These are phyloP conservation scores for Temnothorax curvispinosus DNA, from an alignment of 1,140 invertebrate species.

Conservation along the genomic window DNA sequence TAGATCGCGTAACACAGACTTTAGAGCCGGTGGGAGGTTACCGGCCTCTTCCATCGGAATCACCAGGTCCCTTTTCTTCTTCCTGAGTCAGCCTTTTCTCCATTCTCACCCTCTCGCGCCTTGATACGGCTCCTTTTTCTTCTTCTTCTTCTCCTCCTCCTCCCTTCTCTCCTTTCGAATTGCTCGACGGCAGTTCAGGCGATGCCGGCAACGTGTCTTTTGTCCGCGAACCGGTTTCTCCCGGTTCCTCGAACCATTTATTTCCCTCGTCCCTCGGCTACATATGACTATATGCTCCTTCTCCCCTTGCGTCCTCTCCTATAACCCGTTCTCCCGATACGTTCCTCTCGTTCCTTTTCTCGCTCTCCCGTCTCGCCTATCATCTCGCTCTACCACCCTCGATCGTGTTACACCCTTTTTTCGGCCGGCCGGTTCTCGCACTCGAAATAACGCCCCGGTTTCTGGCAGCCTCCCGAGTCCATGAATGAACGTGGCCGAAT, in stretches of 20 bases:
- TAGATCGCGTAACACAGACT: slow-evolving; percentile 8
- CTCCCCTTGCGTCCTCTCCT: not conserved
- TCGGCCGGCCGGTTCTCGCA: slow-evolving; percentile 5
- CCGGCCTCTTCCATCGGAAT: slow-evolving; percentile 54
- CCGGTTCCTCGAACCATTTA: slow-evolving; percentile 82
- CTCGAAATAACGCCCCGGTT: slow-evolving; percentile 57
- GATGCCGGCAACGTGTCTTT: slow-evolving; percentile 74
- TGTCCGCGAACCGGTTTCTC: slow-evolving; percentile 80
- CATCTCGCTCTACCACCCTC: not conserved
- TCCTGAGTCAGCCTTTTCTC: slow-evolving; percentile 66
- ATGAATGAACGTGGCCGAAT: slow-evolving; percentile 66
- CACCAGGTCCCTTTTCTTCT: slow-evolving; percentile 35
- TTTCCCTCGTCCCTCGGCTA: slow-evolving; percentile 64
- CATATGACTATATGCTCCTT: slow-evolving; percentile 28
- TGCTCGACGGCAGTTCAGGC: slow-evolving; percentile 45
- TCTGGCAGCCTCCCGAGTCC: slow-evolving; percentile 18
- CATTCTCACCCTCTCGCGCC: slow-evolving; percentile 49
- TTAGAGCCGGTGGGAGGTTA: slow-evolving; percentile 37
- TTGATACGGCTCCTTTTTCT: slow-evolving; percentile 41
- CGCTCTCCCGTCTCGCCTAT: not conserved
- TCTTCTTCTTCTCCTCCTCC: slow-evolving; percentile 27
- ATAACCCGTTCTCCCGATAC: slow-evolving; percentile 22
- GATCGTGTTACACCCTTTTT: slow-evolving; percentile 48
- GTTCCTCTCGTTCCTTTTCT: slow-evolving; percentile 28
- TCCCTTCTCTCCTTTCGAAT: slow-evolving; percentile 47